Evolutionary conservation across 2,888 invertebrate species (phyloP), one percentile per base, ranked within the genome.

Genomic region (Diarsia brunnea): DNA sequence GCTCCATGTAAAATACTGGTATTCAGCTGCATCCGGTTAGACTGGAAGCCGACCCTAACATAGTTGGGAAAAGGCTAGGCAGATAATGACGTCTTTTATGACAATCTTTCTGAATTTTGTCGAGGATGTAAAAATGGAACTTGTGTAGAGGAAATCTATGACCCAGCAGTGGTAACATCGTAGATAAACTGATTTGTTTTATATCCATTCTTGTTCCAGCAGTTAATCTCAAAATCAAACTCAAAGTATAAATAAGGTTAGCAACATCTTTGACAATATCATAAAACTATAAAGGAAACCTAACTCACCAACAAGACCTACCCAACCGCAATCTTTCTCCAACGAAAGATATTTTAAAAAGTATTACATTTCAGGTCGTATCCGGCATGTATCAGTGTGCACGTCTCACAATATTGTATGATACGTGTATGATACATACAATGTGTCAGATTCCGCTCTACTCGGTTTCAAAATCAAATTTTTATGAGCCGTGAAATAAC

Each of bases 401-500:
- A 75, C 84, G 81, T 86, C 81, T 78, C 77, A 80, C 81, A 81
- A 87, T 87, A 88, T 82, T 85, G 84, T 88, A 88, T 87, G 86
- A 79, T 86, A 85, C 88, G 88, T 85, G 84, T 88, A 88, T 87
- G 86, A 79, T 86, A 85, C 88, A 89, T 88, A 90, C 91, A 89
- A 89, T 90, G 91, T 89, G 89, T 89, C 89, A 89, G 90, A 82
- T 86, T 86, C 86, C 85, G 78, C 85, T 76, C 82, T 74, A 83
- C 78, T 85, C 87, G 87, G 84, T 85, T 88, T 87, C 87, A 88
- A 90, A 92, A 91, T 91, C 90, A 91, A 90, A 90, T 91, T 89
- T 91, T 91, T 91, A 91, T 90, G 90, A 89, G 82, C 87, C 91
- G 91, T 92, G 89, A 91, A 91, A 92, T 90, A 89, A 88, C 89